These are phyloP conservation scores for Scolopax mira DNA, from an alignment of 2,113 vertebrate genomes.

Conservation along the genomic window DNA sequence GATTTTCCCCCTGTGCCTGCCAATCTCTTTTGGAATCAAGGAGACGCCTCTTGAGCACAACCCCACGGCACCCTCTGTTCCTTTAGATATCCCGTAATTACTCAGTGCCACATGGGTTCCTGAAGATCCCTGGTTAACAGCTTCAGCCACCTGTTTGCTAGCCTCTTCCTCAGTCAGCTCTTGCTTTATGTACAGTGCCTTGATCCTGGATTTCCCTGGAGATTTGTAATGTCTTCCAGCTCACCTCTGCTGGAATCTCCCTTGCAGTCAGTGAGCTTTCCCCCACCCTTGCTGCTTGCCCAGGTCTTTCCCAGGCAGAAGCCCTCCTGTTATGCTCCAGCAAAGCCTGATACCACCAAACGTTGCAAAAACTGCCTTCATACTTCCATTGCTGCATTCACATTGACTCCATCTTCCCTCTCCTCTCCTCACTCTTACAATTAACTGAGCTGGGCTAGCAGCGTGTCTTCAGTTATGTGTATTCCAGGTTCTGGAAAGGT, in stretches of 20 bases:
- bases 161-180: neutral
- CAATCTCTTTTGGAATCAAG: constrained; percentile 66
- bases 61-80: constrained; percentile 54
- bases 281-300: neutral
- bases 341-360: neutral
- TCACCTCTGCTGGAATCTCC: constrained; percentile 13
- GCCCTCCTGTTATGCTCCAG: neutral
- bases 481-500: neutral
- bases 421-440: neutral
- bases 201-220: neutral
- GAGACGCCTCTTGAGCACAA: constrained; percentile 59
- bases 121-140: neutral
- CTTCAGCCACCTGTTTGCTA: neutral
- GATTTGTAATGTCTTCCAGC: neutral
- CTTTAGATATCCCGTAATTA: neutral
- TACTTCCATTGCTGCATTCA: neutral
- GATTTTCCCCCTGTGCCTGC: constrained; percentile 65
- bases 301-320: neutral
- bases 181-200: neutral
- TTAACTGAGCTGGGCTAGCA: neutral
- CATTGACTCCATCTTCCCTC: neutral
- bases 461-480: accelerated
- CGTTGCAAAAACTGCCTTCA: neutral
- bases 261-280: neutral
- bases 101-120: neutral